A percentile compares a stretch with the other conserved stretches of the same genome.
phyloP scores from a whole-genome alignment of 2,113 vertebrate genomes.

The Paracanthobrama guichenoti region DNA sequence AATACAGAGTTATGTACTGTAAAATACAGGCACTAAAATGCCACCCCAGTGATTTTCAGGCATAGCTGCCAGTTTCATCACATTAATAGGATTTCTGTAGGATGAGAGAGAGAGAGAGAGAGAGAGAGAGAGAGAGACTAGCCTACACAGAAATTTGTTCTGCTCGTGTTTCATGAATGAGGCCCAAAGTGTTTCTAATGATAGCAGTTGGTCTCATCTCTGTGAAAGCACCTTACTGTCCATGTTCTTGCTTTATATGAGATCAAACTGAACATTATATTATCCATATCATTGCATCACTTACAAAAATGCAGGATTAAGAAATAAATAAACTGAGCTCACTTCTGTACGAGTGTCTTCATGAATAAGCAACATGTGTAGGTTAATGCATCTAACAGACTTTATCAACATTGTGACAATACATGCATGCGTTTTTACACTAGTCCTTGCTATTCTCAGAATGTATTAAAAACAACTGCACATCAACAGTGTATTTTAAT shows the following conservation, averaged over 20 bases:
- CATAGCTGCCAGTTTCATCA: not conserved
- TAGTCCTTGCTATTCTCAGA: not conserved
- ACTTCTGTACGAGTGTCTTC: not conserved
- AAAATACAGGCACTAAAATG: not conserved
- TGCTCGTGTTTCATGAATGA: constrained; percentile 25
- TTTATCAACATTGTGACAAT: not conserved
- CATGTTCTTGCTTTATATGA: not conserved
- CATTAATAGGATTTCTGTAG: not conserved
- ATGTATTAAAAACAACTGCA: not conserved
- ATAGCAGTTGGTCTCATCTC: not conserved
- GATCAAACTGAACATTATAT: not conserved
- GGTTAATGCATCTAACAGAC: not conserved
- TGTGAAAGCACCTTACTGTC: not conserved
- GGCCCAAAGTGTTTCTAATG: constrained; percentile 25
- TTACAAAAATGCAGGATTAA: not conserved
- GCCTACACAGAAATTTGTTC: not conserved
- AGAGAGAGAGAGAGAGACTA: not conserved
- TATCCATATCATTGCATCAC: not conserved
- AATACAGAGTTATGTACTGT: not conserved
- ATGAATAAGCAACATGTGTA: not conserved
- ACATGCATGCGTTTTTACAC: not conserved
- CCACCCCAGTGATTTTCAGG: not conserved
- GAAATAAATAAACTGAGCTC: not conserved
- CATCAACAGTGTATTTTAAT: not conserved
- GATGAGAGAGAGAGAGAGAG: constrained; percentile 3